These are phyloP conservation scores for Delichon dasypus DNA, from an alignment of 2,797 vertebrate genomes.

Conservation along the genomic window DNA sequence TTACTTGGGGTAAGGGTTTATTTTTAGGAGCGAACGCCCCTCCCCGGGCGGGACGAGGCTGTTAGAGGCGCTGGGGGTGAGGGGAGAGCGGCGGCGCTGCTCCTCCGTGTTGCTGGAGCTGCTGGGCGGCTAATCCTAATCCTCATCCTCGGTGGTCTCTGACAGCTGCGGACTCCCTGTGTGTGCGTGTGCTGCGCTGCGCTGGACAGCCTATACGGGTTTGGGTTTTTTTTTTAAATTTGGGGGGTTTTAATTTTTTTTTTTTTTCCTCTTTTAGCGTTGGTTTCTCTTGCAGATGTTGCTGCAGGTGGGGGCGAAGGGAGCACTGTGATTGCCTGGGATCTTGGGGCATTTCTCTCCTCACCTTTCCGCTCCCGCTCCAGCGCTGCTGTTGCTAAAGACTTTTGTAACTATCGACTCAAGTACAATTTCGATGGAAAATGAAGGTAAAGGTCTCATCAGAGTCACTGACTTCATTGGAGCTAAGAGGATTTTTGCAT, in stretches of 20 bases:
- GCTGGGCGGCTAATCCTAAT: not conserved
- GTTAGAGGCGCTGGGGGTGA: not conserved
- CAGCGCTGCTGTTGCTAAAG: constrained; percentile 72
- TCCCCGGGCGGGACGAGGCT: constrained; percentile 6
- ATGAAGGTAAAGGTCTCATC: constrained; percentile 80
- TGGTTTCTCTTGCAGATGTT: constrained; percentile 77
- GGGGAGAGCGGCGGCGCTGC: not conserved
- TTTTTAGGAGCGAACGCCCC: constrained; percentile 38
- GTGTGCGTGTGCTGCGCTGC: not conserved
- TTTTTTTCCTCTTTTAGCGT: constrained; percentile 23
- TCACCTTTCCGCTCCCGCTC: constrained; percentile 48
- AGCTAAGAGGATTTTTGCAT: constrained; percentile 65
- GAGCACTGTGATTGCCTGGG: constrained; percentile 72
- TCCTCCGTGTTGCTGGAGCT: not conserved
- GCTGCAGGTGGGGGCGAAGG: constrained; percentile 73
- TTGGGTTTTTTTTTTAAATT: not conserved
- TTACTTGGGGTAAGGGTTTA: not conserved
- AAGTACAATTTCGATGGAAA: constrained; percentile 78
- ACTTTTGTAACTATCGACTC: constrained; percentile 71
- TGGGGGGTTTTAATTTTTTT: not conserved
- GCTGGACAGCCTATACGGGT: not conserved
- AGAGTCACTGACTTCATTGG: constrained; percentile 47
- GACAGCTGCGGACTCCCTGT: not conserved
- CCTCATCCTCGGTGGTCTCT: not conserved
- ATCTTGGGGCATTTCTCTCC: constrained; percentile 69